A percentile compares a stretch with the other conserved stretches of the same genome.
Conservation (phyloP, 2,888 invertebrate genomes). For the Perdita meconis region DNA sequence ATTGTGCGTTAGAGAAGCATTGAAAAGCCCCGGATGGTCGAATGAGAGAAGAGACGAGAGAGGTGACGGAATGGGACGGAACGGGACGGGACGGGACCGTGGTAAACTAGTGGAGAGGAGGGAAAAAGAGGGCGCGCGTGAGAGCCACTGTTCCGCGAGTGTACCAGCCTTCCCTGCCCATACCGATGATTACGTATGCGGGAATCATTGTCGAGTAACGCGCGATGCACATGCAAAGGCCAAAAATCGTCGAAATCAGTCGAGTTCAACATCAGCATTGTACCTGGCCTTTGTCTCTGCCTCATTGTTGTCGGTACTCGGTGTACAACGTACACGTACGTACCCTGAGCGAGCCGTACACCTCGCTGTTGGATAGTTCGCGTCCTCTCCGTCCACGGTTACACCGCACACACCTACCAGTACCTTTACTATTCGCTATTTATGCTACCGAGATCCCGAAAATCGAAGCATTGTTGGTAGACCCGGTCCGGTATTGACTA, state of each 20-base stretch:
- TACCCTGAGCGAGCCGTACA: slow-evolving; percentile 33
- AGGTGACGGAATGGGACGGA: neutral
- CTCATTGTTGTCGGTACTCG: slow-evolving; percentile 82
- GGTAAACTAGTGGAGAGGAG: slow-evolving; percentile 24
- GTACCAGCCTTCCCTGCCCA: slow-evolving; percentile 73
- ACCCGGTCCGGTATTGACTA: slow-evolving; percentile 52
- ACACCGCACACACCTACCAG: slow-evolving; percentile 56
- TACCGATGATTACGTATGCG: slow-evolving; percentile 83
- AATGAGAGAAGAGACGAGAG: neutral
- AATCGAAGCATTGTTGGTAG: slow-evolving; percentile 69
- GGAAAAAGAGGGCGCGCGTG: slow-evolving; percentile 69
- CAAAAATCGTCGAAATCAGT: slow-evolving; percentile 84
- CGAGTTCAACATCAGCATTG: slow-evolving; percentile 84
- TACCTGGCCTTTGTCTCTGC: slow-evolving; percentile 82
- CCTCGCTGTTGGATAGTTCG: slow-evolving; percentile 47
- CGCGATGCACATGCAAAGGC: slow-evolving; percentile 81
- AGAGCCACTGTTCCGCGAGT: slow-evolving; percentile 73
- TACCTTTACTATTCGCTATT: slow-evolving; percentile 67
- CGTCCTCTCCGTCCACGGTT: slow-evolving; percentile 50
- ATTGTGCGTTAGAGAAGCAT: slow-evolving; percentile 53
- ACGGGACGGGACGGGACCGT: slow-evolving; percentile 3
- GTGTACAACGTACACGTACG: slow-evolving; percentile 72
- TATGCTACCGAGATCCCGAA: slow-evolving; percentile 70
- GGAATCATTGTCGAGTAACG: slow-evolving; percentile 82
- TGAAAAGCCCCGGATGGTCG: slow-evolving; percentile 48